phyloP scores from a whole-genome alignment of 2,113 vertebrate species.

The Daubentonia madagascariensis region DNA sequence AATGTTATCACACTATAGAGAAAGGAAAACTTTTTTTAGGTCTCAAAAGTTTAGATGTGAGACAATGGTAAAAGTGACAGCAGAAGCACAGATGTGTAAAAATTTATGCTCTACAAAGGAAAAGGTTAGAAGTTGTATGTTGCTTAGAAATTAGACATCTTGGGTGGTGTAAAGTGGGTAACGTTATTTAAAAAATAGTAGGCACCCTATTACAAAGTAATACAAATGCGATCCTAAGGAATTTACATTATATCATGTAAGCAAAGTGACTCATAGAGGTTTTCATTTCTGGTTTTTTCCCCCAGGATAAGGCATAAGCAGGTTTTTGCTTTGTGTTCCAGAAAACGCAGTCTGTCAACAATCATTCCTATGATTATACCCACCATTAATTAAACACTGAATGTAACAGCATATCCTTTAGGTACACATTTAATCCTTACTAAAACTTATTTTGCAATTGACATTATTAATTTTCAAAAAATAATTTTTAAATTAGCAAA shows the following conservation, averaged over 20 bases:
- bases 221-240: background rate
- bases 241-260: too few species aligned
- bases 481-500: background rate
- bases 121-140: background rate
- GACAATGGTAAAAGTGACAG: background rate
- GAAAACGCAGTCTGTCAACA: background rate
- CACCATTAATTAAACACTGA: background rate
- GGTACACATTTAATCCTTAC: background rate
- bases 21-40: background rate
- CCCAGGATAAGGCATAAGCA: background rate
- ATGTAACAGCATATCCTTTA: background rate
- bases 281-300: background rate
- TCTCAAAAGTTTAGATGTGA: background rate
- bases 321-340: background rate
- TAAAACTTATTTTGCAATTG: background rate
- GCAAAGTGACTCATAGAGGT: background rate
- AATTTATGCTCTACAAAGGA: background rate
- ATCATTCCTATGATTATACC: background rate
- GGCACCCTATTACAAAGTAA: background rate
- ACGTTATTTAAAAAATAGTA: background rate
- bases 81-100: background rate
- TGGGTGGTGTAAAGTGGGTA: background rate
- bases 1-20: background rate
- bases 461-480: background rate
- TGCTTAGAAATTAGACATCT: background rate